A percentile compares a stretch with the other conserved stretches of the same genome.
Evolutionary conservation across 2,888 invertebrate genomes (phyloP).

Genomic region (Thelaira solivaga): DNA sequence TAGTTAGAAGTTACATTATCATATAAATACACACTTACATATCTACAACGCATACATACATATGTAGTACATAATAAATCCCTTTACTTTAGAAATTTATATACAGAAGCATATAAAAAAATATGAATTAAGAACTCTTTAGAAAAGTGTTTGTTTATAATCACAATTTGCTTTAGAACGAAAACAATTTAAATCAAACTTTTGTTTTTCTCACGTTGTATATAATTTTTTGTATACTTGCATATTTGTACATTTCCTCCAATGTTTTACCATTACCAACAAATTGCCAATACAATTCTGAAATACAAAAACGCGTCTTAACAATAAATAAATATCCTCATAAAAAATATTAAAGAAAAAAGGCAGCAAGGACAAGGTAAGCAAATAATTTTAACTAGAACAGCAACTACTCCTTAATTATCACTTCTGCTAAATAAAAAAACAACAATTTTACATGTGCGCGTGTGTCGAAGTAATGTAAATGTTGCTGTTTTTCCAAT

Average conservation of each 20-base stretch:
- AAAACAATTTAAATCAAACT: neutral
- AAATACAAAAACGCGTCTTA: conserved; percentile 65
- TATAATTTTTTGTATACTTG: conserved; percentile 54
- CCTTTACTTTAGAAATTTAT: neutral
- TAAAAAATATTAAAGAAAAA: conserved; percentile 82
- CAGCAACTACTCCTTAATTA: neutral
- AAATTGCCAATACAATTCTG: conserved; percentile 33
- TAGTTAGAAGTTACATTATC: too few relatives aligned
- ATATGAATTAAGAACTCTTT: neutral
- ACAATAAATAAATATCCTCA: conserved; percentile 58
- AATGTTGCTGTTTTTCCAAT: neutral
- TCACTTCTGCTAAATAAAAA: neutral
- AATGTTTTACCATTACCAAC: conserved; percentile 51
- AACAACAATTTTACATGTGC: conserved; percentile 6
- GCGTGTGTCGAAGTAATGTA: neutral
- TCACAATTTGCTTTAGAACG: neutral
- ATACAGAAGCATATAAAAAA: too few relatives aligned
- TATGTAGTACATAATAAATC: too few relatives aligned
- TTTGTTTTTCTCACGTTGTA: conserved; percentile 45
- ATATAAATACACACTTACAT: too few relatives aligned
- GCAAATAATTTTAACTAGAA: conserved; percentile 68
- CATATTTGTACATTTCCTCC: conserved; percentile 54
- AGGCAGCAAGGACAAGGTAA: conserved; percentile 92
- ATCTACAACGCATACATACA: too few relatives aligned
- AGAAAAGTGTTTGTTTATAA: neutral